These are phyloP conservation scores for Folsomia manolachei DNA, from an alignment of 2,888 invertebrate species.

Conservation along the genomic window DNA sequence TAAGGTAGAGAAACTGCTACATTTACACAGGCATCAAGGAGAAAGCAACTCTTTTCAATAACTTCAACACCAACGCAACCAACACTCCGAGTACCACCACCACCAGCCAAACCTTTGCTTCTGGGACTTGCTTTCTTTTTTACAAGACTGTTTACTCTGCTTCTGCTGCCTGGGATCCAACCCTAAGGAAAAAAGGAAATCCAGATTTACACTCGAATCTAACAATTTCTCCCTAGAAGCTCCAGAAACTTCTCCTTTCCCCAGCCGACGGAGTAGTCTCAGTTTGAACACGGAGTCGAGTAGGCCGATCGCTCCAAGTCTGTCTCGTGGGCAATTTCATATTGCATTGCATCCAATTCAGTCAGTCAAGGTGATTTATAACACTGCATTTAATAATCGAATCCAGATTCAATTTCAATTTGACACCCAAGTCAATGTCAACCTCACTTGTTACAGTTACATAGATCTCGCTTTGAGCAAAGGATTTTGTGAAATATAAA, in stretches of 20 bases:
- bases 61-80: too few relatives aligned
- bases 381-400: background rate
- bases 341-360: background rate
- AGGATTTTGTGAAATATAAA: too few relatives aligned
- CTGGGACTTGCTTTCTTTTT: background rate
- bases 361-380: background rate
- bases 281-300: background rate
- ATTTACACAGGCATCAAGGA: too few relatives aligned
- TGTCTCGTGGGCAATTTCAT: background rate
- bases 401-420: background rate
- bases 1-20: too few relatives aligned
- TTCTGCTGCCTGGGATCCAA: background rate
- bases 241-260: background rate
- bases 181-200: background rate
- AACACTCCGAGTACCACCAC: too few relatives aligned
- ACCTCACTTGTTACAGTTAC: background rate
- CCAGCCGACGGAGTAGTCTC: constrained; percentile 4
- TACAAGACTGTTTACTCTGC: background rate
- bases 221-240: background rate
- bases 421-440: background rate
- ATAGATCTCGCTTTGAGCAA: too few relatives aligned
- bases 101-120: too few relatives aligned
- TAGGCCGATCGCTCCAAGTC: background rate
- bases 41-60: too few relatives aligned
- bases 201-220: background rate